Evolutionary conservation across 1,140 invertebrate species (phyloP), one percentile per base, ranked within the genome.

Genomic region (Bilobella aurantiaca): DNA sequence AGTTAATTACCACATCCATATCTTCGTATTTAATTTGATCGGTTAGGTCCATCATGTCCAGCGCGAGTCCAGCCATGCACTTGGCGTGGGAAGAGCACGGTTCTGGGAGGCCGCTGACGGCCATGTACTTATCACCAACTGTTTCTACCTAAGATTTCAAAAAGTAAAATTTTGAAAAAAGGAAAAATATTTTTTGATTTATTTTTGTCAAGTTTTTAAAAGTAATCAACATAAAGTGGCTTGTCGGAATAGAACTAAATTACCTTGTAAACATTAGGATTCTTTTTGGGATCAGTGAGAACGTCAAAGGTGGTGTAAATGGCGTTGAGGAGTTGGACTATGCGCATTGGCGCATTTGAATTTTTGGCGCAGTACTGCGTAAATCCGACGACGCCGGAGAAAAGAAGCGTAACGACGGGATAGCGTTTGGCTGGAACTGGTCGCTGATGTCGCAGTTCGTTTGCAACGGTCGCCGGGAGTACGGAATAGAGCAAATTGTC

Each of bases 111-210:
- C 96, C 96, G 71, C 93, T 96, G 3, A 98, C 93, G 1, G 94
- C 93, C 95, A 99, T 98, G 78, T 98, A 99, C 77, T 97, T 98
- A 79, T 98, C 96, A 71, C 95, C 95, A 25, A 98, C 91, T n/a
- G 96, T 99, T 81, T 99, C 96, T 42, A 99, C 95, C 94, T 98
- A 77, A 18, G 74, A 14, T 46, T 23, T 42, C 18, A 69, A 65
- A 71, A 58, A 31, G 32, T 62, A n/a, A 62, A n/a, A 27, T 21
- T 42, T n/a, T n/a, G n/a, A n/a, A n/a, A n/a, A n/a, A n/a, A n/a
- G n/a, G n/a, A n/a, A n/a, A n/a, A n/a, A n/a, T n/a, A n/a, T n/a
- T n/a, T n/a, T n/a, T n/a, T n/a, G n/a, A n/a, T n/a, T 42, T 42
- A 42, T 12, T 42, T 42, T 42, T 42, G n/a, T 25, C 31, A 5